phyloP scores from a whole-genome alignment of 1,140 invertebrate genomes.

The Trypoxylus dichotomus region DNA sequence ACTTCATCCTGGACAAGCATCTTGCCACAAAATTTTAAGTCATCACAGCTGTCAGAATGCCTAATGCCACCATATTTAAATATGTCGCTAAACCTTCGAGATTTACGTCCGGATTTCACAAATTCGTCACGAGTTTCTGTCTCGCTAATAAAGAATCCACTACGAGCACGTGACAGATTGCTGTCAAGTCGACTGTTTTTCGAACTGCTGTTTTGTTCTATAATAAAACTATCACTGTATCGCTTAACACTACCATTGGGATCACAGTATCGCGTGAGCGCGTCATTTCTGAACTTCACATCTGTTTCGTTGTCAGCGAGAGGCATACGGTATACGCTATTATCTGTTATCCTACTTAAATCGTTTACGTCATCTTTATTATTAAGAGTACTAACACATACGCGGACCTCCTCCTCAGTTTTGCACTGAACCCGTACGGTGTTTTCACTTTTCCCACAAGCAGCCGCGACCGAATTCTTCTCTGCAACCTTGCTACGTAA shows the following conservation, averaged over 20 bases:
- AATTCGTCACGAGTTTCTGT: constrained; percentile 29
- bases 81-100: constrained; percentile 48
- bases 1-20: constrained; percentile 21
- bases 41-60: constrained; percentile 31
- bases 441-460: constrained; percentile 14
- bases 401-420: constrained; percentile 4
- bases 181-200: constrained; percentile 32
- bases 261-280: constrained; percentile 20
- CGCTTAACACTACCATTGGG: constrained; percentile 41
- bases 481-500: constrained; percentile 28
- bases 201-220: constrained; percentile 37
- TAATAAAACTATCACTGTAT: constrained; percentile 51
- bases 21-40: constrained; percentile 25
- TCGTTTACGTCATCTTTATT: constrained; percentile 6
- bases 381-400: constrained; percentile 11
- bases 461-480: constrained; percentile 16
- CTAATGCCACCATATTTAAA: constrained; percentile 42
- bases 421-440: not conserved
- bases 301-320: constrained; percentile 13
- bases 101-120: constrained; percentile 45
- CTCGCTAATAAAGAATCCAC: constrained; percentile 43
- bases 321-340: not conserved
- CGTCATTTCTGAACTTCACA: not conserved
- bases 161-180: constrained; percentile 39
- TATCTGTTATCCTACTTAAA: constrained; percentile 18